These are phyloP conservation scores for Epistrophe eligans DNA, from an alignment of 2,888 invertebrate genomes.

Conservation along the genomic window DNA sequence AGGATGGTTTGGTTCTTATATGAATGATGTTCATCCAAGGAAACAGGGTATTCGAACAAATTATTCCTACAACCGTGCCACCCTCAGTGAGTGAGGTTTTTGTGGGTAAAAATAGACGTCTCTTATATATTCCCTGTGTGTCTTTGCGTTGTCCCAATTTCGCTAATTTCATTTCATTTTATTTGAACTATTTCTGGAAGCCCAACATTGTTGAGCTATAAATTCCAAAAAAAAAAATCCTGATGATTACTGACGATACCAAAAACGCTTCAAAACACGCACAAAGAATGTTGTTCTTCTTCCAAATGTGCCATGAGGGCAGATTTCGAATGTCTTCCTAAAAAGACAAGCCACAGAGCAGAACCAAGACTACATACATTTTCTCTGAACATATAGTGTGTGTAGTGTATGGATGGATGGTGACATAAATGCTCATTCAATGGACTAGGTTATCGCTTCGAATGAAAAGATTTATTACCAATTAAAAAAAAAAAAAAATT, in stretches of 20 bases:
- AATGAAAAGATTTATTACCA: constrained; percentile 70
- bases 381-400: background rate
- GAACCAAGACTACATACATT: no score
- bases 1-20: background rate
- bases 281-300: constrained; percentile 42
- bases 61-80: constrained; percentile 32
- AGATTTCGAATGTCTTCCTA: constrained; percentile 16
- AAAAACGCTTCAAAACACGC: constrained; percentile 1
- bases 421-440: constrained; percentile 46
- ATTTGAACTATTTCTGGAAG: constrained; percentile 43
- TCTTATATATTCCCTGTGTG: background rate
- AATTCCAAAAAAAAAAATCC: constrained; percentile 17
- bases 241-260: background rate
- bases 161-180: constrained; percentile 43
- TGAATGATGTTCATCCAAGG: constrained; percentile 5
- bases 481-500: constrained; percentile 49
- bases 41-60: constrained; percentile 47
- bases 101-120: constrained; percentile 50
- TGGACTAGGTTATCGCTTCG: constrained; percentile 65
- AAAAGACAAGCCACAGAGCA: background rate
- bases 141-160: constrained; percentile 59
- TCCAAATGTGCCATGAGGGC: constrained; percentile 40
- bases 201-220: constrained; percentile 11
- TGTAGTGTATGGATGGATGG: background rate
- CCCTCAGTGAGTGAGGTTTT: background rate